These are phyloP conservation scores for Anoura caudifer DNA, from an alignment of 2,113 vertebrate species.

Conservation along the genomic window DNA sequence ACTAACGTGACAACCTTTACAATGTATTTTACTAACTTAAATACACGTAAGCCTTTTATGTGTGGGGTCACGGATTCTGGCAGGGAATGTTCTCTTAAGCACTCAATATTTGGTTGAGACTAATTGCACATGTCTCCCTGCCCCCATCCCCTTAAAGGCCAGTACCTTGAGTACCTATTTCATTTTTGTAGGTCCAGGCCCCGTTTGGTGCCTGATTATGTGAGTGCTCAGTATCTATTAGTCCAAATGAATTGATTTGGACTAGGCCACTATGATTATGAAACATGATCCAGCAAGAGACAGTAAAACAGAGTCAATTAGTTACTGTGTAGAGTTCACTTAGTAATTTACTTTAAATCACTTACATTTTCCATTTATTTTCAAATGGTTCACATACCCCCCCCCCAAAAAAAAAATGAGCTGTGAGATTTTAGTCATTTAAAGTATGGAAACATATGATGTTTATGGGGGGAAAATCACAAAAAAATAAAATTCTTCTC, in stretches of 20 bases:
- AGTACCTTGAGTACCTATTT: background rate
- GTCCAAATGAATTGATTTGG: background rate
- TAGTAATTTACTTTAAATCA: background rate
- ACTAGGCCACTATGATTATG: background rate
- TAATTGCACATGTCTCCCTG: rapidly evolving
- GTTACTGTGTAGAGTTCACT: background rate
- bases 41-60: background rate
- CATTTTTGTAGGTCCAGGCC: background rate
- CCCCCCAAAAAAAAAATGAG: background rate
- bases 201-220: too few relatives aligned
- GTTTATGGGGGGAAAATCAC: background rate
- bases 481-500: background rate
- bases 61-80: background rate
- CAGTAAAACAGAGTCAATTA: background rate
- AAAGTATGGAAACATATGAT: background rate
- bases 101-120: background rate
- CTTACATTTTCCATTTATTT: background rate
- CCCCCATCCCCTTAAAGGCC: background rate
- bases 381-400: background rate
- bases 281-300: background rate
- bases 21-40: background rate
- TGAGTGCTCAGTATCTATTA: background rate
- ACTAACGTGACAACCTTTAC: background rate
- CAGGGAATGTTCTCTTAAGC: background rate
- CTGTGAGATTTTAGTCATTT: background rate